Evolutionary conservation across 2,797 vertebrate genomes (phyloP).

Genomic region (Acanthurus tractus): DNA sequence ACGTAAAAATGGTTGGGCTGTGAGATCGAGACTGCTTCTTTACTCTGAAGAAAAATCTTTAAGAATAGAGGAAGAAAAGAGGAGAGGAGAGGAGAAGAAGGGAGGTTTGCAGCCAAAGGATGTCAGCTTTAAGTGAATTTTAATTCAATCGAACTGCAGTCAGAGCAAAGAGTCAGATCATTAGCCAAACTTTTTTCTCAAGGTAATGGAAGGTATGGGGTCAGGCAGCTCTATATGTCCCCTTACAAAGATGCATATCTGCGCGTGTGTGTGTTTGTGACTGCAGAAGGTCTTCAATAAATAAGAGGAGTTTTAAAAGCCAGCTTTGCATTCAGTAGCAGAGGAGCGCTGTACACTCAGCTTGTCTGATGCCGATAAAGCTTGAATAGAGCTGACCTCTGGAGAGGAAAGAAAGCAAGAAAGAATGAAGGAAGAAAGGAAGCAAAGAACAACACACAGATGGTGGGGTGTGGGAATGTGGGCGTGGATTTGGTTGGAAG

Average conservation of each 20-base stretch:
- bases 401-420: background rate
- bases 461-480: no score
- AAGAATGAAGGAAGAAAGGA: background rate
- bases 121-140: slow-evolving; percentile 13
- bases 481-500: no score
- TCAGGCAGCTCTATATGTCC: background rate
- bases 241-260: background rate
- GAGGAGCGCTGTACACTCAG: background rate
- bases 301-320: background rate
- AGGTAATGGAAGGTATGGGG: background rate
- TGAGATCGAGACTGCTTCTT: slow-evolving; percentile 1
- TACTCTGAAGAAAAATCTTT: slow-evolving; percentile 11
- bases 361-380: background rate
- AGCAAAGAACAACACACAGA: no score
- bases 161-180: slow-evolving; percentile 8
- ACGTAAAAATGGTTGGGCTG: background rate
- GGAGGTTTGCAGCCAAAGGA: background rate
- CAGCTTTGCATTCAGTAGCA: background rate
- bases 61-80: background rate
- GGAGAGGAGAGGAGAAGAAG: background rate
- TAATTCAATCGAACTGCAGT: slow-evolving; percentile 26
- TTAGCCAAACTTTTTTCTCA: slow-evolving; percentile 1
- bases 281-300: background rate
- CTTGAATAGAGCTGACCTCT: background rate
- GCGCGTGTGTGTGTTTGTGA: background rate